Evolutionary conservation across 2,797 vertebrate species (phyloP).

Genomic region (Hapalemur alaotrensis): DNA sequence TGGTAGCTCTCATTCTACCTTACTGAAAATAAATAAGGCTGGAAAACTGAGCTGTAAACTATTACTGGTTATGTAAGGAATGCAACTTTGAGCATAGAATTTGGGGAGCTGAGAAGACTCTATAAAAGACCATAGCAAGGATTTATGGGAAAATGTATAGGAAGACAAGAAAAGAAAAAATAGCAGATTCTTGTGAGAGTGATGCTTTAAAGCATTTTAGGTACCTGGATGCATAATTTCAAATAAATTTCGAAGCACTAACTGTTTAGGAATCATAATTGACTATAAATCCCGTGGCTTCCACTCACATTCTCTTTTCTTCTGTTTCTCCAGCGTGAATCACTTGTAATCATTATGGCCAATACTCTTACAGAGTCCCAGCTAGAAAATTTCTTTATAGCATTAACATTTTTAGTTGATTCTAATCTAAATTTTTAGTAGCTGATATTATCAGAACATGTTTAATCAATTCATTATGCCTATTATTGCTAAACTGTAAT

Average conservation of each 20-base stretch:
- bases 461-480: neutral
- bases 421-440: neutral
- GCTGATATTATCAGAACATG: neutral
- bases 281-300: conserved; percentile 11
- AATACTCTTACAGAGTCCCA: neutral
- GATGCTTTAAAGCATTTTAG: neutral
- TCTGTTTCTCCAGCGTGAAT: neutral
- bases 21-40: neutral
- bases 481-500: neutral
- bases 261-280: neutral
- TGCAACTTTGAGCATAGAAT: neutral
- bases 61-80: neutral
- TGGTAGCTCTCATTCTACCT: neutral
- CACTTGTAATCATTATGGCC: neutral
- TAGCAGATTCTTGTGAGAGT: neutral
- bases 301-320: neutral
- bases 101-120: neutral
- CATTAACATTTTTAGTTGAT: neutral
- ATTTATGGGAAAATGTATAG: neutral
- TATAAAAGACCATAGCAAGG: neutral
- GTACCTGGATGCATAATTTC: neutral
- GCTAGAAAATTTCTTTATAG: neutral
- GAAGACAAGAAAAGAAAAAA: neutral
- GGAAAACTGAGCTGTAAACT: neutral
- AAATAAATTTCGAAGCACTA: neutral